phyloP scores from a whole-genome alignment of 2,888 invertebrate genomes.

The Agelastica alni region DNA sequence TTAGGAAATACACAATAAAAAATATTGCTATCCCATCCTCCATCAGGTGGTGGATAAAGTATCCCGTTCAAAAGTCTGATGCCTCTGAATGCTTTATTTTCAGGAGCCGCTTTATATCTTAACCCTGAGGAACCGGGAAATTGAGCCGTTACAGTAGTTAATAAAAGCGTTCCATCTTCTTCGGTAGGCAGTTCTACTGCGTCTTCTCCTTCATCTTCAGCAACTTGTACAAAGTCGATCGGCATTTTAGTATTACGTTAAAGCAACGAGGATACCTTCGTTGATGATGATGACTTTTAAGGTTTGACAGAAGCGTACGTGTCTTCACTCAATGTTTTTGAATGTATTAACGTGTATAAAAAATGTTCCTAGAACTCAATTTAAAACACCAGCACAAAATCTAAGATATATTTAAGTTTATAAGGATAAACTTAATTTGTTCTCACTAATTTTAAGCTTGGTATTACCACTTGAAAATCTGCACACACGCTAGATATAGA shows the following conservation, averaged over 20 bases:
- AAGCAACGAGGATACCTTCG: no score
- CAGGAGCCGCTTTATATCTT: conserved; percentile 88
- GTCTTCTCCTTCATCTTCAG: conserved; percentile 94
- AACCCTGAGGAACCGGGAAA: conserved; percentile 97
- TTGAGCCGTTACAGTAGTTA: conserved; percentile 95
- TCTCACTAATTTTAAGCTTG: no score
- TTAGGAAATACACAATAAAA: conserved; percentile 83
- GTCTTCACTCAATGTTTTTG: no score
- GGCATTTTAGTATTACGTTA: conserved; percentile 52
- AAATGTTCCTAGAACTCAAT: no score
- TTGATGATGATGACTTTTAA: no score
- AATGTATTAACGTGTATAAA: no score
- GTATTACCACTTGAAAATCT: no score
- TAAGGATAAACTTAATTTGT: no score
- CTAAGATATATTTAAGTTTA: no score
- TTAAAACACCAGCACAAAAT: no score
- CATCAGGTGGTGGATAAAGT: conserved; percentile 83
- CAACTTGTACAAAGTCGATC: conserved; percentile 79
- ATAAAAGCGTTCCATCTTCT: conserved; percentile 86
- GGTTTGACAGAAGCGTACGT: no score
- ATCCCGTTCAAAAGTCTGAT: conserved; percentile 89
- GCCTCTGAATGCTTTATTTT: conserved; percentile 84
- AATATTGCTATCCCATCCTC: conserved; percentile 82
- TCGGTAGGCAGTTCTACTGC: conserved; percentile 97
- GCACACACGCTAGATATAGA: no score